Conservation (phyloP, 2,888 invertebrate species). For the Cerceris rybyensis region DNA sequence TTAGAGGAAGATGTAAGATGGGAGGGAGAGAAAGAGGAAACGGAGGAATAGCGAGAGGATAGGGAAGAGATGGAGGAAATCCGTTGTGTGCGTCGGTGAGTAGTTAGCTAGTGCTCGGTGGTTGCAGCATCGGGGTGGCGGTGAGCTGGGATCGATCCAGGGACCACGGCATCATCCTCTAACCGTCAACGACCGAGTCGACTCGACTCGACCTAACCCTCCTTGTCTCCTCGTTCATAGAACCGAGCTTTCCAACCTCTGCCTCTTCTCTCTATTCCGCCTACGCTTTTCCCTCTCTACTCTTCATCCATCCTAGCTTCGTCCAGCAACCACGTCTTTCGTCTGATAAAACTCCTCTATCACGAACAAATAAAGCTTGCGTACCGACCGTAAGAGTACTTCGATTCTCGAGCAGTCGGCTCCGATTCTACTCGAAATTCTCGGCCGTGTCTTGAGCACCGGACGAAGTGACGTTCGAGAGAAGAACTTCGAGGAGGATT, state of each 20-base stretch:
- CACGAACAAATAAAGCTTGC: constrained; percentile 63
- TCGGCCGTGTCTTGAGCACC: constrained; percentile 29
- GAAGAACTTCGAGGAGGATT: neutral
- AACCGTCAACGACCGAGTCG: constrained; percentile 69
- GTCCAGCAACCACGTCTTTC: constrained; percentile 27
- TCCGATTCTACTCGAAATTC: constrained; percentile 12
- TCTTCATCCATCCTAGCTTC: neutral
- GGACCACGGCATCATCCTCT: constrained; percentile 73
- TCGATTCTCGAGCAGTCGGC: constrained; percentile 3
- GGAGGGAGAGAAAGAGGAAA: neutral
- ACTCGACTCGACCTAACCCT: constrained; percentile 46
- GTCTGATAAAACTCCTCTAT: constrained; percentile 57
- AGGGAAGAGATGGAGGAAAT: neutral
- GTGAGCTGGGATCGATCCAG: constrained; percentile 72
- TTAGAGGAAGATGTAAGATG: neutral
- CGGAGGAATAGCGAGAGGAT: neutral
- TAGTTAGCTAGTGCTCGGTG: constrained; percentile 70
- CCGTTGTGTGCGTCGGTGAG: constrained; percentile 35
- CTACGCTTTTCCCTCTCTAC: neutral
- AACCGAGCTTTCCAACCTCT: constrained; percentile 6
- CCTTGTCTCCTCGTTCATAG: constrained; percentile 15
- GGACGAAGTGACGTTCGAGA: neutral
- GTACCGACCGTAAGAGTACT: constrained; percentile 45
- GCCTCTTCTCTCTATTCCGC: neutral
- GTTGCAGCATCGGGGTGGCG: constrained; percentile 60